Base-by-base conservation (phyloP, 1,140 invertebrate genomes). In the Anoplolepis gracilipes region DNA sequence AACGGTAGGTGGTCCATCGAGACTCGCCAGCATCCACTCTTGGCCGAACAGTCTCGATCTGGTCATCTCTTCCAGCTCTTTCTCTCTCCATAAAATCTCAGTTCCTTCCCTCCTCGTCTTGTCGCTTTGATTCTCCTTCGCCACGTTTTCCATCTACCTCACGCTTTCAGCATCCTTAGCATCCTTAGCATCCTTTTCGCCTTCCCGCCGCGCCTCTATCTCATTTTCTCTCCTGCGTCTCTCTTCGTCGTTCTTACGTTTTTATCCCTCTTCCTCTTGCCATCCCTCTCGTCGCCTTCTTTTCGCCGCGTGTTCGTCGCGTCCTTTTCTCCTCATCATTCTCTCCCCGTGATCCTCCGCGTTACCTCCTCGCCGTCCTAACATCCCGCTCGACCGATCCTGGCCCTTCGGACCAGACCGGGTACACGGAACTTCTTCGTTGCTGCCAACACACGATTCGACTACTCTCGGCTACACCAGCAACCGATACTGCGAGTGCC, bases 1-100 rank as follows among this genome's bases (percentile, higher is more conserved):
- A 90, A 94, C 94, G 92, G 94, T 95, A 94, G 94, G 94, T 95
- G 94, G 94, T 95, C 94, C 93, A 93, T 93, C 92, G 90, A 88
- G 82, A 61, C 87, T 91, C 70, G 87, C 89, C 86, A 87, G 86
- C 88, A 87, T 92, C 85, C 90, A 86, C 84, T 91, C 81, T 78
- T 85, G 67, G 55, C 36, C 73, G 46, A 46, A 67, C 30, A 42
- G 75, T 82, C 78, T 59, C 78, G 78, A 82, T 88, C 75, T 85
- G 77, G 65, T n/a, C 79, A 77, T 88, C 87, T 89, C 46, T 22
- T 70, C 36, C 42, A 55, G 25, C 76, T 84, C 33, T 36, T 36
- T 46, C 22, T 13, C 22, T 49, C 46, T 49, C 16, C 16, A 16
- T 49, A 1, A 49, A 49, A 49, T 49, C 46, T 49, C 5, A 4